phyloP scores from a whole-genome alignment of 2,113 vertebrate genomes.

The Centropus unirufus region DNA sequence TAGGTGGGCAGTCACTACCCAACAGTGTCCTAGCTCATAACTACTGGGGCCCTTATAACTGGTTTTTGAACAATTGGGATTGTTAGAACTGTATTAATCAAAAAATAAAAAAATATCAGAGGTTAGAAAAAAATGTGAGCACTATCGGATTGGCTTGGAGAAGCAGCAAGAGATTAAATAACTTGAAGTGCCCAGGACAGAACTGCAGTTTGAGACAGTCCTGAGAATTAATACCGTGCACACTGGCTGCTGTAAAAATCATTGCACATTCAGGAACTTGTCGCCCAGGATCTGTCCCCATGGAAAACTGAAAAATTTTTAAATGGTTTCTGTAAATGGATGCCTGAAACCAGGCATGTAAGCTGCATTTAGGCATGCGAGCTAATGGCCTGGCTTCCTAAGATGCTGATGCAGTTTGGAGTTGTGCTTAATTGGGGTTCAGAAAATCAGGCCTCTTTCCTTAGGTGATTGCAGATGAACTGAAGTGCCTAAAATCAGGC shows the following conservation, averaged over 20 bases:
- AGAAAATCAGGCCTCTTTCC: neutral
- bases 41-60: neutral
- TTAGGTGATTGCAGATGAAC: neutral
- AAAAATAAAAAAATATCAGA: neutral
- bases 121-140: neutral
- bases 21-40: neutral
- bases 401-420: neutral
- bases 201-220: neutral
- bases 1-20: neutral
- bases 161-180: neutral
- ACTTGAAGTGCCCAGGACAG: neutral
- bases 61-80: neutral
- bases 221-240: neutral
- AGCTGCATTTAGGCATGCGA: neutral
- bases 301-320: neutral
- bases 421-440: neutral
- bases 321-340: neutral
- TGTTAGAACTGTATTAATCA: neutral
- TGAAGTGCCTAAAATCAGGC: slow-evolving; percentile 1
- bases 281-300: neutral
- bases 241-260: neutral
- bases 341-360: neutral
- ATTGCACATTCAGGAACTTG: neutral
- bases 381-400: neutral
- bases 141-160: neutral